Evolutionary conservation across 2,113 vertebrate species (phyloP), one percentile per base, ranked within the genome.

Genomic region (Macrotus californicus): DNA sequence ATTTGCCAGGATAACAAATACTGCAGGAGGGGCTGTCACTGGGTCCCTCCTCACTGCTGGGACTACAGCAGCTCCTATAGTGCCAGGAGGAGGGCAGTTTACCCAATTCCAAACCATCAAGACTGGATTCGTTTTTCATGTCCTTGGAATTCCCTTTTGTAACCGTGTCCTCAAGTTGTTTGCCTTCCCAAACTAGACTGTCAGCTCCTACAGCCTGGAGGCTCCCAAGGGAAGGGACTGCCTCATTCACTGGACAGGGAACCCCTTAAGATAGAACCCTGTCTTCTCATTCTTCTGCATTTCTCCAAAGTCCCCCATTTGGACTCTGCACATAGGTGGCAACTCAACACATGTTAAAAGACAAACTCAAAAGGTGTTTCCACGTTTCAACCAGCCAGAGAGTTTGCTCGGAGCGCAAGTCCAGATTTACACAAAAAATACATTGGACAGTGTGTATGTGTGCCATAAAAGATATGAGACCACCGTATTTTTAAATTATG

Each of bases 341-440:
- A 97, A 97, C 96, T 96, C 97, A 83, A 95, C 67, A 94, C 95
- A 75, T 96, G 72, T 92, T 67, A 88, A 96, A 97, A 96, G 95
- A 82, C 76, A 64, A 29, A 89, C 84, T 39, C 8, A 6, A 72
- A 95, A 97, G 54, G 80, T 94, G 31, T 94, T 94, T 85, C 77
- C 15, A n/a, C 87, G 81, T 88, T 94, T 86, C 61, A 91, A 70
- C 41, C 7, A 46, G 34, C 39, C 85, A 77, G 54, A 41, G 66
- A 64, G 52, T 89, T 94, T 89, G 52, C 36, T 96, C 79, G 76
- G 94, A 83, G 39, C 75, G 31, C 29, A 92, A 84, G 64, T 69
- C 66, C 77, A 86, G 69, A 82, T 90, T 59, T 48, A 50, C 59
- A 86, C 69, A 59, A 66, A 89, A 87, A 43, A 39, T 61, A 91